Percentiles rank a stretch among this genome's conserved stretches.
Evolutionary conservation across 2,888 invertebrate genomes (phyloP).

Genomic region (Cephonodes hylas): DNA sequence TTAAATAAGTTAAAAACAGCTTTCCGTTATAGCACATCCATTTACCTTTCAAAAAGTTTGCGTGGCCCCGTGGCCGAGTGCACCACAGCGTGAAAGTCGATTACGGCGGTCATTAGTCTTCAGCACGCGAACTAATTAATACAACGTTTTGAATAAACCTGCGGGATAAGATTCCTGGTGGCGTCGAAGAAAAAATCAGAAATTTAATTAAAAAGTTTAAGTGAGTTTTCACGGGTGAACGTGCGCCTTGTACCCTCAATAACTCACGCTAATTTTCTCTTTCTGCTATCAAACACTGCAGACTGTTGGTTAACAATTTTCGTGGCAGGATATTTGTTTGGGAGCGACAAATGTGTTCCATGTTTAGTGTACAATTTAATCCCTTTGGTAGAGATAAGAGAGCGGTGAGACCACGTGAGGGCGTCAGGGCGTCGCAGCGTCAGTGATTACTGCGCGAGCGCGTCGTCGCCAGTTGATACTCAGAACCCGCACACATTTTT

Average conservation of each 20-base stretch:
- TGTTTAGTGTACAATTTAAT: not conserved
- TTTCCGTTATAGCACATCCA: slow-evolving; percentile 21
- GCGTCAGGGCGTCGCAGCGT: not conserved
- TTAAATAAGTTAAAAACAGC: slow-evolving; percentile 2
- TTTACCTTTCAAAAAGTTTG: slow-evolving; percentile 36
- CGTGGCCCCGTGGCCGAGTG: slow-evolving; percentile 30
- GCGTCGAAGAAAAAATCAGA: slow-evolving; percentile 63
- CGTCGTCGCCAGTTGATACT: slow-evolving; percentile 34
- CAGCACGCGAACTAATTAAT: slow-evolving; percentile 70
- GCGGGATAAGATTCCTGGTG: slow-evolving; percentile 61
- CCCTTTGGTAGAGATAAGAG: not conserved
- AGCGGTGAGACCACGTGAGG: not conserved
- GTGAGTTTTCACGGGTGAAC: slow-evolving; percentile 77
- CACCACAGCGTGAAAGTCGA: slow-evolving; percentile 59
- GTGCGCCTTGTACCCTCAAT: slow-evolving; percentile 63
- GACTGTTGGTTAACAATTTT: not conserved
- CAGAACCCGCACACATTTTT: slow-evolving; percentile 65
- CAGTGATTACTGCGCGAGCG: slow-evolving; percentile 34
- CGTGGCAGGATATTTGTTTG: not conserved
- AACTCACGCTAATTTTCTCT: slow-evolving; percentile 68
- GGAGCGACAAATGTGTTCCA: not conserved
- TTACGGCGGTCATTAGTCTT: slow-evolving; percentile 67
- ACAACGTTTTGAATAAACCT: slow-evolving; percentile 74
- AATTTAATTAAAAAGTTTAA: slow-evolving; percentile 81
- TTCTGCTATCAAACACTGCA: slow-evolving; percentile 30